Evolutionary conservation across 2,888 invertebrate genomes (phyloP), one percentile per base, ranked within the genome.

Genomic region (Hypercompe scribonia): DNA sequence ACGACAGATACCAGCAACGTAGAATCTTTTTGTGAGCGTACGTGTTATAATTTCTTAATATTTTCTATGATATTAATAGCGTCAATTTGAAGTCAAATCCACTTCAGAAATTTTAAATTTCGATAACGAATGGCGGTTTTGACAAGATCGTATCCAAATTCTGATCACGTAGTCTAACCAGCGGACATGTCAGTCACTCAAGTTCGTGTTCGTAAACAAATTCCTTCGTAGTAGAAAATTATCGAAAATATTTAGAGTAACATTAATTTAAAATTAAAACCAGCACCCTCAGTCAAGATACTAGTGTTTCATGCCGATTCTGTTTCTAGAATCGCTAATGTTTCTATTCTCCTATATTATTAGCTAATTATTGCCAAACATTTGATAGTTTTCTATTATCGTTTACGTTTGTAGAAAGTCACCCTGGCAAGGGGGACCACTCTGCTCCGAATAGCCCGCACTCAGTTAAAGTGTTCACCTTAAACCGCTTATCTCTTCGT

Each of bases 401-500:
- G n/a, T n/a, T n/a, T n/a, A n/a, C n/a, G n/a, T n/a, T n/a, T n/a
- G n/a, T n/a, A n/a, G n/a, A n/a, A n/a, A n/a, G n/a, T n/a, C n/a
- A n/a, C n/a, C n/a, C n/a, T n/a, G n/a, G n/a, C n/a, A n/a, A n/a
- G n/a, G n/a, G n/a, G n/a, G n/a, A n/a, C n/a, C 4, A 13, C 58
- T 31, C 15, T 58, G 28, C 58, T 28, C 28, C 58, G 58, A 18
- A 61, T 31, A 58, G 58, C 28, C 58, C 11, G 28, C 15, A 36
- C n/a, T 36, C n/a, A 34, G 34, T n/a, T 65, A 15, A 65, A n/a
- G n/a, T n/a, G n/a, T n/a, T 65, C 36, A 36, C 65, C 24, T 24
- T 36, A 65, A 65, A 34, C 65, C 36, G 24, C 65, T 65, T 36
- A 65, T 65, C 65, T 65, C 36, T 15, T 24, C 36, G 65, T 65